phyloP scores from a whole-genome alignment of 2,113 vertebrate species.

The Barnardius zonarius region DNA sequence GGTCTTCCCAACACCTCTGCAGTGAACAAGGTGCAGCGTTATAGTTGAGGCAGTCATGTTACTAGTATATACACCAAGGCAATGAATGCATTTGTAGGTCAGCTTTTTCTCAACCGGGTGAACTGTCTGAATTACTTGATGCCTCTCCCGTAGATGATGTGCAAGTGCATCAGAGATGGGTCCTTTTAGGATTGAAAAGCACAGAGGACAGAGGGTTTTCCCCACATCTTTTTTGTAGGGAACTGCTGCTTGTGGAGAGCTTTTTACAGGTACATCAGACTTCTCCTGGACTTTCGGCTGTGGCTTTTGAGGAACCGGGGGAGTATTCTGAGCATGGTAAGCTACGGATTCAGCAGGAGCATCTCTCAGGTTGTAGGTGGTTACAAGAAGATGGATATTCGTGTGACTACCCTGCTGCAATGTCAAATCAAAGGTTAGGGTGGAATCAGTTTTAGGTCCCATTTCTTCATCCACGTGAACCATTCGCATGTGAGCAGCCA shows the following conservation, averaged over 20 bases:
- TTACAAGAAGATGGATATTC: constrained; percentile 95
- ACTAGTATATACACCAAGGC: constrained; percentile 95
- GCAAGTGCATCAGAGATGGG: constrained; percentile 95
- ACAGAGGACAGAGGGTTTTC: constrained; percentile 96
- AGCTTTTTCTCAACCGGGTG: constrained; percentile 98
- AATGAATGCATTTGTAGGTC: constrained; percentile 98
- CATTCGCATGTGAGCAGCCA: constrained; percentile 95
- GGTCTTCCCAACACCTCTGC: constrained; percentile 93
- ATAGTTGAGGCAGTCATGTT: constrained; percentile 99
- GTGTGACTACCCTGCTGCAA: constrained; percentile 97
- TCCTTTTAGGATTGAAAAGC: constrained; percentile 97
- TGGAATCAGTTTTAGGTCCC: constrained; percentile 93
- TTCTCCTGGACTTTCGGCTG: constrained; percentile 84
- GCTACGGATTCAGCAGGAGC: constrained; percentile 93
- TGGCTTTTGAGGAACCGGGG: constrained; percentile 80
- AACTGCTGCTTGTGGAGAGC: constrained; percentile 85
- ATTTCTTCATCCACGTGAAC: constrained; percentile 91
- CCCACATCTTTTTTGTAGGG: constrained; percentile 97
- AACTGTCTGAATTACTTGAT: constrained; percentile 97
- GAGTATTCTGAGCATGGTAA: constrained; percentile 91
- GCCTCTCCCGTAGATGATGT: constrained; percentile 92
- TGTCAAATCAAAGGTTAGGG: constrained; percentile 94
- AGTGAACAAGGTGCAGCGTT: constrained; percentile 94
- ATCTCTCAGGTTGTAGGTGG: constrained; percentile 96
- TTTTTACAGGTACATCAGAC: constrained; percentile 79